These are phyloP conservation scores for Streptopelia turtur DNA, from an alignment of 2,797 vertebrate genomes.

Conservation along the genomic window DNA sequence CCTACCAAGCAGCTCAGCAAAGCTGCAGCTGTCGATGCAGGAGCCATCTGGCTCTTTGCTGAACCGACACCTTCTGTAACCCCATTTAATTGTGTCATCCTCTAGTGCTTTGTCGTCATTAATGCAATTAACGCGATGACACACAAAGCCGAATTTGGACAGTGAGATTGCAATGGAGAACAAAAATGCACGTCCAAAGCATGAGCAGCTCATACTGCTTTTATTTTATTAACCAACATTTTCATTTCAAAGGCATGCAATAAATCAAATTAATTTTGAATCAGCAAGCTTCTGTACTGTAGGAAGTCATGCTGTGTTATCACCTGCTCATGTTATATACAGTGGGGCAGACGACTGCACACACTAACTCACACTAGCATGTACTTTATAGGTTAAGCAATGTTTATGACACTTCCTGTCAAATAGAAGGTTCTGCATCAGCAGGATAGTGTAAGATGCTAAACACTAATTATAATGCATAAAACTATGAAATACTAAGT, in stretches of 20 bases:
- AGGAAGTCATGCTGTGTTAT: slow-evolving; percentile 77
- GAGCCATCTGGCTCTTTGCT: slow-evolving; percentile 67
- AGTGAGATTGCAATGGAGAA: not conserved
- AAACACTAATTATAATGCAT: not conserved
- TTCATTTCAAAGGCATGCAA: slow-evolving; percentile 45
- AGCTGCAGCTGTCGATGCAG: slow-evolving; percentile 61
- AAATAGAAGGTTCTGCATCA: slow-evolving; percentile 2
- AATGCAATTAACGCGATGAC: not conserved
- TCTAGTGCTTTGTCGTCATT: not conserved
- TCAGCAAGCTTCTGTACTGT: slow-evolving; percentile 71
- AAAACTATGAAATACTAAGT: not conserved
- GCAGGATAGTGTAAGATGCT: not conserved
- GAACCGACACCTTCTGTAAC: slow-evolving; percentile 25
- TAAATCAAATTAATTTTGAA: slow-evolving; percentile 74
- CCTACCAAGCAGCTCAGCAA: slow-evolving; percentile 45
- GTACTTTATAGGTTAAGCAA: slow-evolving; percentile 26
- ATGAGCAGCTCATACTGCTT: slow-evolving; percentile 4
- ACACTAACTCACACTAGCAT: slow-evolving; percentile 6
- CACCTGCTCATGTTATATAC: slow-evolving; percentile 70
- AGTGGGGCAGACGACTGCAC: slow-evolving; percentile 12
- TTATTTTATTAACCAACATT: slow-evolving; percentile 51
- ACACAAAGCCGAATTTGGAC: not conserved
- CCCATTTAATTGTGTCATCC: not conserved
- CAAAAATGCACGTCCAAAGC: not conserved
- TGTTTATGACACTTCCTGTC: slow-evolving; percentile 3